Conservation (phyloP, 2,888 invertebrate genomes). For the Sicus ferrugineus region DNA sequence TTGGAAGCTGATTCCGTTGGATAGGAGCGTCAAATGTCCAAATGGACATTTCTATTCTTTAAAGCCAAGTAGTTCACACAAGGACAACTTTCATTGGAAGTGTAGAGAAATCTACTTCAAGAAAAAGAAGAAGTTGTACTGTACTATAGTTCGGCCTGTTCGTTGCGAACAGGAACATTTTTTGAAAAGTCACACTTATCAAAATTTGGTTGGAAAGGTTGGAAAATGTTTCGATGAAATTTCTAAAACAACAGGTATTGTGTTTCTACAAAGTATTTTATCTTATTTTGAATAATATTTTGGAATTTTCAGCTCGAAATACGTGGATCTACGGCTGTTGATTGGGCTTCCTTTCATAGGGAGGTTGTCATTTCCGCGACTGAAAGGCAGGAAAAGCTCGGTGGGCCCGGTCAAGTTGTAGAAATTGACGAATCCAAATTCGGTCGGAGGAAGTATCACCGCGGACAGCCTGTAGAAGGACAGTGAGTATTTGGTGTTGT, state of each 20-base stretch:
- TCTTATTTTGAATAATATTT: background rate
- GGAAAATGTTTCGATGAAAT: too few species aligned
- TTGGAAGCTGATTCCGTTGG: background rate
- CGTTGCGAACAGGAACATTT: too few species aligned
- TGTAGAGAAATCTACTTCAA: too few species aligned
- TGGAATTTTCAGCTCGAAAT: background rate
- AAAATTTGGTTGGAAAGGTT: too few species aligned
- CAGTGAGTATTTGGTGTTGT: slow-evolving; percentile 32
- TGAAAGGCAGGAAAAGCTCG: background rate
- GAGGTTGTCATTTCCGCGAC: slow-evolving; percentile 1
- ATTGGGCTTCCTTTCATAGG: slow-evolving; percentile 15
- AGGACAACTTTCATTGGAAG: background rate
- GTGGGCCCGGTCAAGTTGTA: background rate
- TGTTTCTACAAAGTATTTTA: too few species aligned
- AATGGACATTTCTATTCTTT: background rate
- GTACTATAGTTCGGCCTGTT: too few species aligned
- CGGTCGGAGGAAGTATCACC: slow-evolving; percentile 16
- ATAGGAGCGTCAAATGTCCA: background rate
- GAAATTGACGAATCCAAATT: slow-evolving; percentile 27
- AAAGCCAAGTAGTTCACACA: background rate
- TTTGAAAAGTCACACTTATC: too few species aligned
- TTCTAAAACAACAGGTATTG: too few species aligned
- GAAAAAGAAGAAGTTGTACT: too few species aligned
- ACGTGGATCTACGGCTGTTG: slow-evolving; percentile 1
- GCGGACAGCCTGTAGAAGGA: slow-evolving; percentile 24